phyloP scores from a whole-genome alignment of 2,113 vertebrate species.

The Thermophis baileyi region DNA sequence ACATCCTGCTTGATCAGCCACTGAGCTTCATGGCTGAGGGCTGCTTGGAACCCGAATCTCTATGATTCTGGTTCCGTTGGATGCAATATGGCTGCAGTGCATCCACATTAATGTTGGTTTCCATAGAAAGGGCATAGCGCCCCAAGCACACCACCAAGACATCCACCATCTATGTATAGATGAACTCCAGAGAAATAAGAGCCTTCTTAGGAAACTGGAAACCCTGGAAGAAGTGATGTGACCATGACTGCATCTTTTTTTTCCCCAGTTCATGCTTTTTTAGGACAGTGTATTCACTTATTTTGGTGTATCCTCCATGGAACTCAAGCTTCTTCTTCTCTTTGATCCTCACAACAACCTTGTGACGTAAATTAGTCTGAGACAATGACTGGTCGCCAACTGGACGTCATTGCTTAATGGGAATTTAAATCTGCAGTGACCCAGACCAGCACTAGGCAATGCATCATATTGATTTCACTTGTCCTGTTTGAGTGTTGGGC shows the following conservation, averaged over 20 bases:
- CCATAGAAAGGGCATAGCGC: not conserved
- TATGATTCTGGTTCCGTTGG: not conserved
- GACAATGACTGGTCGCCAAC: not conserved
- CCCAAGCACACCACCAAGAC: not conserved
- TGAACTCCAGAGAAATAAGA: not conserved
- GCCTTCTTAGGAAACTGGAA: not conserved
- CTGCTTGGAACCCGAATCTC: not conserved
- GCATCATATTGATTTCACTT: not conserved
- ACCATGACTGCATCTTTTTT: not conserved
- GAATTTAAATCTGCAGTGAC: not conserved
- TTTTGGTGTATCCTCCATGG: not conserved
- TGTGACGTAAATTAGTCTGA: not conserved
- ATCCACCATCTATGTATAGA: not conserved
- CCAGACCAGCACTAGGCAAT: not conserved
- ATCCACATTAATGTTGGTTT: not conserved
- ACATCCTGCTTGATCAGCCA: not conserved
- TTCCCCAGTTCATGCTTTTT: not conserved
- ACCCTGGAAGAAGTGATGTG: not conserved
- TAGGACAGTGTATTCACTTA: not conserved
- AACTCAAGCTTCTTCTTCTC: not conserved
- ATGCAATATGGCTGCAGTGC: not conserved
- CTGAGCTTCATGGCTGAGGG: not conserved
- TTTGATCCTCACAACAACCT: not conserved
- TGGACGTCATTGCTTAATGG: not conserved
- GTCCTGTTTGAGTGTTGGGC: not conserved